A percentile compares a stretch with the other conserved stretches of the same genome.
phyloP scores from a whole-genome alignment of 2,888 invertebrate genomes.

The Heteromyza rotundicornis region DNA sequence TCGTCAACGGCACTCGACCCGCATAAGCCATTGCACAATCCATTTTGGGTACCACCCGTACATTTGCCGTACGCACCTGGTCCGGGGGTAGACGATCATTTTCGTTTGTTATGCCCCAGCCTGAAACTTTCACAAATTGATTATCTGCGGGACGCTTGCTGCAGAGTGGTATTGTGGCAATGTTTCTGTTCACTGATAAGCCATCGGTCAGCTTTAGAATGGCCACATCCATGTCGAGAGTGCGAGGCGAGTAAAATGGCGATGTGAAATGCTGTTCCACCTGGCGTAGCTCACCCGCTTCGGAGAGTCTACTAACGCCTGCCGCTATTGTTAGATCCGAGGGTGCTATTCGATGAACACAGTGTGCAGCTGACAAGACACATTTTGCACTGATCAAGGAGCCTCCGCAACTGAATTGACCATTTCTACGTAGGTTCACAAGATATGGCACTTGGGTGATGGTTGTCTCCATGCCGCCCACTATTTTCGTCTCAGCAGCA shows the following conservation, averaged over 20 bases:
- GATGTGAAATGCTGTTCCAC: conserved; percentile 33
- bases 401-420: conserved; percentile 53
- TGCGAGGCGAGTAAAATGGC: conserved; percentile 29
- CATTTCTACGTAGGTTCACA: conserved; percentile 45
- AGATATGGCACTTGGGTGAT: conserved; percentile 49
- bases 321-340: conserved; percentile 42
- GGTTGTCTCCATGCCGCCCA: conserved; percentile 44
- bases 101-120: conserved; percentile 53
- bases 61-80: conserved; percentile 44
- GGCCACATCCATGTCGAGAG: conserved; percentile 55
- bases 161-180: conserved; percentile 43
- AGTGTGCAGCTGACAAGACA: conserved; percentile 56
- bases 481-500: conserved; percentile 38
- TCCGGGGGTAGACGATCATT: conserved; percentile 36
- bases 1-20: conserved; percentile 41
- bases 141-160: conserved; percentile 35
- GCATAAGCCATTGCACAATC: conserved; percentile 40
- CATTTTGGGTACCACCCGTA: conserved; percentile 37
- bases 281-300: conserved; percentile 32
- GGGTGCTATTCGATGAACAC: conserved; percentile 38
- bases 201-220: conserved; percentile 37
- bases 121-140: conserved; percentile 44
- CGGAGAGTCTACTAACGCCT: conserved; percentile 42
- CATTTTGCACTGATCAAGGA: conserved; percentile 44
- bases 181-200: conserved; percentile 21